These are phyloP conservation scores for Sebastolobus altivelis DNA, from an alignment of 2,797 vertebrate species.

Conservation along the genomic window DNA sequence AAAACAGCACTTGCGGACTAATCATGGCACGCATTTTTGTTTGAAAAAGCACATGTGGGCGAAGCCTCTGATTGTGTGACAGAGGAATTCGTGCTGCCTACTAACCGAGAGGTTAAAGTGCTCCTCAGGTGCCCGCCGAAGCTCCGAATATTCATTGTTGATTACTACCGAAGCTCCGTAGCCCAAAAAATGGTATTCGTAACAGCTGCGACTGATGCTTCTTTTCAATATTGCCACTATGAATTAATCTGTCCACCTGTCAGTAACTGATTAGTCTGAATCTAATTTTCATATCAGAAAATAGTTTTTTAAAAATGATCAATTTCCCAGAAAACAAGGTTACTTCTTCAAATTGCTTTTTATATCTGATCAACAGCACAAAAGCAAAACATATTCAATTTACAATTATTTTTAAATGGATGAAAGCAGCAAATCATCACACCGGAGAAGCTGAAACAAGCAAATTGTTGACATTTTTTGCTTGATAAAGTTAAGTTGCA, in stretches of 20 bases:
- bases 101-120: no score
- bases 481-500: background rate
- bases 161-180: no score
- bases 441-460: background rate
- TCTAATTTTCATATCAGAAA: background rate
- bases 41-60: no score
- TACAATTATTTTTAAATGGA: background rate
- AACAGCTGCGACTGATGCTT: background rate
- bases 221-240: conserved; percentile 1
- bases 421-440: background rate
- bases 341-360: background rate
- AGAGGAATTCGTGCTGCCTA: no score
- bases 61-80: no score
- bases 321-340: background rate
- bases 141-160: no score
- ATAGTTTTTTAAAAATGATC: background rate
- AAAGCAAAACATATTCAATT: background rate
- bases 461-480: background rate
- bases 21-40: no score
- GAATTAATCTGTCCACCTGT: background rate
- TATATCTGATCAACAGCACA: background rate
- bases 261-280: background rate
- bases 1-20: no score
- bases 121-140: rapidly evolving
- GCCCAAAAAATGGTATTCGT: no score